Percentiles rank a stretch among this genome's conserved stretches.
Evolutionary conservation across 1,140 invertebrate genomes (phyloP).

Genomic region (Monochamus saltuarius): DNA sequence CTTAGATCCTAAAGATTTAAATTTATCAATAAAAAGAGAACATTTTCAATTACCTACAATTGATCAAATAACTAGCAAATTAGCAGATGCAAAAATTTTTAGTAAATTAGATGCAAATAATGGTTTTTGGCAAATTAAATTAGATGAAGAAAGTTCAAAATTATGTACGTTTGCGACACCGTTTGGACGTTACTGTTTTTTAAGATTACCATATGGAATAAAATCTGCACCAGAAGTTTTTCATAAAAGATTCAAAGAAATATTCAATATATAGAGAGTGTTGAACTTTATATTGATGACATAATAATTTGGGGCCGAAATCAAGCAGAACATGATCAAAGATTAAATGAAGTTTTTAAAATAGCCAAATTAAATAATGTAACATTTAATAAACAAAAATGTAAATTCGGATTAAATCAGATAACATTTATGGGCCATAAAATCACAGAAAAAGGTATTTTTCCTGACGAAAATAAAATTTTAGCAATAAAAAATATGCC

Average conservation of each 20-base stretch:
- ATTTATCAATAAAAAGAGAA: conserved; percentile 51
- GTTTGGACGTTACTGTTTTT: conserved; percentile 48
- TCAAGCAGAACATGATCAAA: conserved; percentile 35
- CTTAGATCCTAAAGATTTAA: conserved; percentile 56
- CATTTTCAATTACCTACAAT: conserved; percentile 51
- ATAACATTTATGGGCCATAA: conserved; percentile 5
- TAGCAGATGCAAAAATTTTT: conserved; percentile 51
- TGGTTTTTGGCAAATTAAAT: conserved; percentile 45
- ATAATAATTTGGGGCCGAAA: conserved; percentile 42
- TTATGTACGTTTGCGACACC: conserved; percentile 50
- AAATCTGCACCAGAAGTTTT: conserved; percentile 51
- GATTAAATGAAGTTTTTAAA: conserved; percentile 34
- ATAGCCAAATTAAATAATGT: conserved; percentile 15
- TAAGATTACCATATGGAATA: conserved; percentile 49
- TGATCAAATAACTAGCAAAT: conserved; percentile 50
- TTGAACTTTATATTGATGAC: conserved; percentile 48
- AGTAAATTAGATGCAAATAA: conserved; percentile 53
- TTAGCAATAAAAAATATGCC: conserved; percentile 34
- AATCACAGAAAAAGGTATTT: conserved; percentile 9
- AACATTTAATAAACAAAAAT: conserved; percentile 41
- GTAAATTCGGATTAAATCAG: conserved; percentile 37
- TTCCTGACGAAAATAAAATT: conserved; percentile 21
- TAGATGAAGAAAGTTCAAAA: conserved; percentile 43
- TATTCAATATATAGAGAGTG: conserved; percentile 41
- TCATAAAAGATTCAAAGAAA: conserved; percentile 42